These are phyloP conservation scores for Leptarthrus brevirostris DNA, from an alignment of 2,888 invertebrate genomes.

Conservation along the genomic window DNA sequence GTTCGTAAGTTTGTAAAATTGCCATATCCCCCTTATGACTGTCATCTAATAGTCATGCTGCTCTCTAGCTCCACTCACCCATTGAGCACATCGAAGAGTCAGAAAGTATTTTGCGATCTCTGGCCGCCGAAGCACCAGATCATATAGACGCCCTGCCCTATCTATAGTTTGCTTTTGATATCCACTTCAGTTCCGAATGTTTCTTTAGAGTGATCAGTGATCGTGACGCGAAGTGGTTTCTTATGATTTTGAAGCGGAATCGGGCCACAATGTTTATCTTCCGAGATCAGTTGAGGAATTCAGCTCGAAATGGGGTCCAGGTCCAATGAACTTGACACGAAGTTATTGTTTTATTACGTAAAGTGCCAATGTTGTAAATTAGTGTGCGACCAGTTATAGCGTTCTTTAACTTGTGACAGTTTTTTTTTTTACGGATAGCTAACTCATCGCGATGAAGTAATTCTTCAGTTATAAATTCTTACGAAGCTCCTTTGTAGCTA, in stretches of 20 bases:
- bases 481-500: background rate
- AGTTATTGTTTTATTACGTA: constrained; percentile 11
- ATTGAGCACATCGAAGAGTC: constrained; percentile 7
- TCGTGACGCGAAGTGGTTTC: constrained; percentile 36
- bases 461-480: background rate
- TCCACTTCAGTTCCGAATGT: constrained; percentile 37
- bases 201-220: constrained; percentile 40
- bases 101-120: constrained; percentile 13
- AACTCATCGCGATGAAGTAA: constrained; percentile 25
- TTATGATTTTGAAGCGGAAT: background rate
- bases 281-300: background rate
- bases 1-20: background rate
- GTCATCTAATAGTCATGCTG: too few relatives aligned
- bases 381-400: background rate
- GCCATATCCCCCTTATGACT: background rate
- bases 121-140: background rate
- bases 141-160: constrained; percentile 2
- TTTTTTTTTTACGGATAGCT: background rate
- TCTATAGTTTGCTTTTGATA: constrained; percentile 10
- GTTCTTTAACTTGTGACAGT: background rate
- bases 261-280: background rate
- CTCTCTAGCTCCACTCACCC: background rate
- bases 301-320: background rate
- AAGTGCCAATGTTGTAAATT: constrained; percentile 11
- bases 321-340: constrained; percentile 41